A percentile compares a stretch with the other conserved stretches of the same genome.
phyloP scores from a whole-genome alignment of 1,140 invertebrate genomes.

The Parapsyche elsis region DNA sequence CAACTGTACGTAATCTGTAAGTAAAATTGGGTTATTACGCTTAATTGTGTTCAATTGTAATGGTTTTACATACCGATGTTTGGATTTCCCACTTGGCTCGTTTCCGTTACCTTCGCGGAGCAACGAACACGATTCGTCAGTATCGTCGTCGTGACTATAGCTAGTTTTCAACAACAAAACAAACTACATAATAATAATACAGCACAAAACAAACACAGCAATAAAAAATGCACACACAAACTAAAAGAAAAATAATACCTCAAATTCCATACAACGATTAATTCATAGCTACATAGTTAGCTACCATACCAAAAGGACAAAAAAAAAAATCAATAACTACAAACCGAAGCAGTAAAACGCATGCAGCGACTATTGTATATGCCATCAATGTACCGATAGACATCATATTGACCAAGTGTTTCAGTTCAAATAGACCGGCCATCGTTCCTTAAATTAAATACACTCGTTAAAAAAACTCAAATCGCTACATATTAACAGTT shows the following conservation, averaged over 20 bases:
- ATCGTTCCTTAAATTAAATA: slow-evolving; percentile 72
- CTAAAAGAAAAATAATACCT: background rate
- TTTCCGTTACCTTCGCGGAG: slow-evolving; percentile 4
- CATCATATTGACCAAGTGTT: slow-evolving; percentile 94
- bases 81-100: background rate
- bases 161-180: slow-evolving; percentile 15
- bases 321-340: background rate
- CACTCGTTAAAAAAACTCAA: background rate
- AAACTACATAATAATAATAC: no score
- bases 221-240: no score
- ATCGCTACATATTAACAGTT: background rate
- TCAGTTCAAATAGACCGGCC: slow-evolving; percentile 87
- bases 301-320: background rate
- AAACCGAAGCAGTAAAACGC: slow-evolving; percentile 86
- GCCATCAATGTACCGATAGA: slow-evolving; percentile 94
- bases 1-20: no score
- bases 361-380: slow-evolving; percentile 91
- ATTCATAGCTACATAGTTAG: background rate
- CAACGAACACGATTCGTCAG: slow-evolving; percentile 21
- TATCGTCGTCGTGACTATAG: background rate
- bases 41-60: no score
- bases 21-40: no score
- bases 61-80: background rate
- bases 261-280: background rate
- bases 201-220: slow-evolving; percentile 2